phyloP scores from a whole-genome alignment of 2,797 vertebrate genomes.

The Odontamblyopus rebecca region DNA sequence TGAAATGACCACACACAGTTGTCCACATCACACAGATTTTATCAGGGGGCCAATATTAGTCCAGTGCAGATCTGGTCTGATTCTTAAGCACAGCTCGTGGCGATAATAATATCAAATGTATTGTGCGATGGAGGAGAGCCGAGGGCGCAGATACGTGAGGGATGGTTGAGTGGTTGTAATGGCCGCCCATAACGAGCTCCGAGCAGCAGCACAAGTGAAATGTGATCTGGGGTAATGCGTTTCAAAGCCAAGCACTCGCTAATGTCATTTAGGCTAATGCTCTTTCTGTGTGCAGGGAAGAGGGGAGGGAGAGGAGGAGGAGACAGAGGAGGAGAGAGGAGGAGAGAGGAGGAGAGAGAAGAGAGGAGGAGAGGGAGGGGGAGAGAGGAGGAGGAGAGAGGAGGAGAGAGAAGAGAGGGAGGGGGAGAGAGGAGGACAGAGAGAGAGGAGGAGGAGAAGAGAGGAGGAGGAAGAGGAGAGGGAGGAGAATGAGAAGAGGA shows the following conservation, averaged over 20 bases:
- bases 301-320: not conserved
- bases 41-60: not conserved
- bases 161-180: constrained; percentile 66
- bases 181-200: constrained; percentile 58
- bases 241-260: constrained; percentile 50
- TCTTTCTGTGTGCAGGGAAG: constrained; percentile 34
- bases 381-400: too few relatives aligned
- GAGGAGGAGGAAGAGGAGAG: too few relatives aligned
- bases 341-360: too few relatives aligned
- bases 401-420: too few relatives aligned
- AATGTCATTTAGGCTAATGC: constrained; percentile 69
- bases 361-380: not conserved
- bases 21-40: not conserved
- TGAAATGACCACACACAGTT: too few relatives aligned
- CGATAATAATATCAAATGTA: not conserved
- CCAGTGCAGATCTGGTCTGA: not conserved
- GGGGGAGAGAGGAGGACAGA: too few relatives aligned
- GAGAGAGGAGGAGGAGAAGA: too few relatives aligned
- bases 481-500: too few relatives aligned
- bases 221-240: constrained; percentile 65
- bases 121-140: not conserved
- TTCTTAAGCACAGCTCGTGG: not conserved
- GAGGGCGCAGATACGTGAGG: not conserved
- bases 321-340: not conserved
- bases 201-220: constrained; percentile 64